Base-by-base conservation (phyloP, 2,888 invertebrate genomes). In the Mesoligia furuncula region DNA sequence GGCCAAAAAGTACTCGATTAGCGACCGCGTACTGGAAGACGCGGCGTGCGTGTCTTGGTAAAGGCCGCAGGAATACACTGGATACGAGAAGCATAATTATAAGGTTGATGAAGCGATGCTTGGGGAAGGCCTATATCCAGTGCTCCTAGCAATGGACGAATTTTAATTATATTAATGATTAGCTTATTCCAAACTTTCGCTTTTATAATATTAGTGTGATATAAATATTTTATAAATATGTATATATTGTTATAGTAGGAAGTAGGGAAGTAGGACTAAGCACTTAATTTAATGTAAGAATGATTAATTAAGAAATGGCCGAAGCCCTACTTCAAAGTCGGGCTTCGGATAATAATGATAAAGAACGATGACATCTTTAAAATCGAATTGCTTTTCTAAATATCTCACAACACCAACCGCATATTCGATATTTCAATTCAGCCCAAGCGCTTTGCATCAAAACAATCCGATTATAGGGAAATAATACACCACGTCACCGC, bases 401-500 rank as follows among this genome's bases (percentile, higher is more conserved):
- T 2, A 39, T 39, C 1, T 8, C 27, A 24, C 31, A 8, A 62
- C 27, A 24, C 31, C 5, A 62, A 24, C 51, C 15, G 8, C 36
- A 68, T 59, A 24, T 11, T 24, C 27, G 17, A 27, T 54, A 24
- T 24, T 27, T 39, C 2, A 0, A 42, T 6, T 13, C 20, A 59
- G n/a, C 13, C n/a, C 65, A 66, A 45, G 36, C 4, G 64, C n/a
- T 73, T 73, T 67, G 64, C 73, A 83, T 71, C 48, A 67, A 61
- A 76, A 65, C 72, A 85, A 69, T 71, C 39, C 45, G 62, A 73
- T 79, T 79, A 79, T 31, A 71, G 39, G 67, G 42, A 57, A 79
- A 83, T 83, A 77, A 85, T 85, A 75, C 71, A 36, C 36, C 51
- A 67, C 45, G 67, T 81, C 72, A 80, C 74, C 73, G 45, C 75